A percentile compares a stretch with the other conserved stretches of the same genome.
Conservation (phyloP, 2,113 vertebrate species). For the Sula dactylatra region DNA sequence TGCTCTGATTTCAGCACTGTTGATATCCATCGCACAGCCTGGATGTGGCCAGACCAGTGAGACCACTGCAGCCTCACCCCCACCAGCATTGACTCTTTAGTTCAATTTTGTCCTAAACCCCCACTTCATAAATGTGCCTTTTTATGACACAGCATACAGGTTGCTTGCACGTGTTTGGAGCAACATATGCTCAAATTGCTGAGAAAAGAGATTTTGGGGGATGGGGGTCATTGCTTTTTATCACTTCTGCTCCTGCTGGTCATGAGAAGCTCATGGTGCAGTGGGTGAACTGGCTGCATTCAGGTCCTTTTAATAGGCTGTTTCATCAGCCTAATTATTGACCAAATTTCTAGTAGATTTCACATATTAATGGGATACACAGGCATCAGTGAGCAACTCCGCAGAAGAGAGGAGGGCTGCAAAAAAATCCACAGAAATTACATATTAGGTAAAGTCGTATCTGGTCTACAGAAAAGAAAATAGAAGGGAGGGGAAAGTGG, state of each 20-base stretch:
- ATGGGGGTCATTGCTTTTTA: not conserved
- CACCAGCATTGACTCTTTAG: not conserved
- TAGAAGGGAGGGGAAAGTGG: not conserved
- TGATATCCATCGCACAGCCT: not conserved
- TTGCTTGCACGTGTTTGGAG: not conserved
- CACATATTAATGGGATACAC: not conserved
- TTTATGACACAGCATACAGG: not conserved
- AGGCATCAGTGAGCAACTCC: not conserved
- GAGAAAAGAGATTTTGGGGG: not conserved
- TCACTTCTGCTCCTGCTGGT: not conserved
- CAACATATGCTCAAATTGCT: not conserved
- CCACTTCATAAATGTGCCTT: not conserved
- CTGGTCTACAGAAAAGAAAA: not conserved
- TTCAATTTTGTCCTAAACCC: not conserved
- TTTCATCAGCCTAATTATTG: not conserved
- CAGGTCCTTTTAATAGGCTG: not conserved
- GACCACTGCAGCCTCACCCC: not conserved
- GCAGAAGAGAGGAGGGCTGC: not conserved
- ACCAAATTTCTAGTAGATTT: not conserved
- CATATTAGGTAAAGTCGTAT: not conserved
- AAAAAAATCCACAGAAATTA: not conserved
- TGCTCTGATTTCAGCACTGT: not conserved
- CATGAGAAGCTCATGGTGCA: not conserved
- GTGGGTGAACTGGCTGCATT: not conserved
- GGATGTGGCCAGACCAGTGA: not conserved